These are phyloP conservation scores for Watsonalla binaria DNA, from an alignment of 2,888 invertebrate species.

Conservation along the genomic window DNA sequence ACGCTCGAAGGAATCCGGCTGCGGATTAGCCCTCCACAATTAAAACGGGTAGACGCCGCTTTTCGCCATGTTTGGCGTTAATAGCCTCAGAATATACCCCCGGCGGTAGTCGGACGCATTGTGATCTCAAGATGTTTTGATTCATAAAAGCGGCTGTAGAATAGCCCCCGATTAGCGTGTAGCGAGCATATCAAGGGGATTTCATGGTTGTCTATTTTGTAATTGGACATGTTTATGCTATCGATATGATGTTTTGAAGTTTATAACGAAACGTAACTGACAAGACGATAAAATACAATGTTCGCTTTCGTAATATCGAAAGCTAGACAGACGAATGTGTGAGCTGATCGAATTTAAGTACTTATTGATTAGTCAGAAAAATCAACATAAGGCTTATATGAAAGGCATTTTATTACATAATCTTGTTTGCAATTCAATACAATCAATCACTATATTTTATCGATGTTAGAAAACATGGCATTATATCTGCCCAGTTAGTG, in stretches of 20 bases:
- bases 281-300: not conserved
- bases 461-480: too few relatives aligned
- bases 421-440: too few relatives aligned
- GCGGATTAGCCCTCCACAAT: conserved; percentile 59
- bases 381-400: too few relatives aligned
- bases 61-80: conserved; percentile 31
- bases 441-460: too few relatives aligned
- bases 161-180: conserved; percentile 19
- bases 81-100: conserved; percentile 37
- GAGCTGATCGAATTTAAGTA: too few relatives aligned
- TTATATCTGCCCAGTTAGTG: too few relatives aligned
- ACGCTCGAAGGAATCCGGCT: conserved; percentile 50
- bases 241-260: conserved; percentile 12
- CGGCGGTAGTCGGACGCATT: conserved; percentile 33
- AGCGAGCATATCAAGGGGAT: conserved; percentile 12
- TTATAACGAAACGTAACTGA: not conserved
- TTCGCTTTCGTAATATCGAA: not conserved
- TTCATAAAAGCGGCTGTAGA: conserved; percentile 29
- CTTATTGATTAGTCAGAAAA: too few relatives aligned
- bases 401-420: too few relatives aligned
- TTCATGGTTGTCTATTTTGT: conserved; percentile 33
- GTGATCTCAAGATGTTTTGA: conserved; percentile 44
- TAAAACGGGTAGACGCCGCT: conserved; percentile 48
- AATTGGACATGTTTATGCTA: conserved; percentile 14
- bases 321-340: too few relatives aligned